Evolutionary conservation across 2,113 vertebrate genomes (phyloP).

Genomic region (Ahaetulla prasina): DNA sequence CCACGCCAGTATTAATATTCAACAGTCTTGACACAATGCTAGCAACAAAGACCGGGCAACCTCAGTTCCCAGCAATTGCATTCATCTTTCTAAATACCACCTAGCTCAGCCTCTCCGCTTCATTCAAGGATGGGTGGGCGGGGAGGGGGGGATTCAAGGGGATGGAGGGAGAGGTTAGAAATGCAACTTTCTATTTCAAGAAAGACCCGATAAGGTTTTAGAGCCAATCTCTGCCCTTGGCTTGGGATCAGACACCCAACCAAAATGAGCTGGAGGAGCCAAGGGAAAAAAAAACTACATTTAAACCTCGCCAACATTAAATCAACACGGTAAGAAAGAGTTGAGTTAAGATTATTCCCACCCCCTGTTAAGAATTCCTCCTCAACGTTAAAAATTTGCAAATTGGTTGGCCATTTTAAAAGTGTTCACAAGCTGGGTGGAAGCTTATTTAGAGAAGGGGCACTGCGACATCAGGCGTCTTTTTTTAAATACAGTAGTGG

Average conservation of each 20-base stretch:
- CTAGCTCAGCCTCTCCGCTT: conserved; percentile 45
- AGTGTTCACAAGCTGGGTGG: background rate
- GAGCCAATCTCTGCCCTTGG: background rate
- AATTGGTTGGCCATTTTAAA: background rate
- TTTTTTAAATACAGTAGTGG: background rate
- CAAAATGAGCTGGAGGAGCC: background rate
- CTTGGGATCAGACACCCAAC: background rate
- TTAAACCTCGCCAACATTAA: background rate
- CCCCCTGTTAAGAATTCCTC: background rate
- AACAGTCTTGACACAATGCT: conserved; percentile 64
- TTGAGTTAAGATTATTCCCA: background rate
- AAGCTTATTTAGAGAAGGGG: background rate
- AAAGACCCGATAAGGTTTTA: background rate
- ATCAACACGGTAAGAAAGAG: background rate
- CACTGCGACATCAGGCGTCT: background rate
- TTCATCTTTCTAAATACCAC: conserved; percentile 55
- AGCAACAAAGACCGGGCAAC: conserved; percentile 50
- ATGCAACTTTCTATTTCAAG: conserved; percentile 34
- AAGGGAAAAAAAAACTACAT: background rate
- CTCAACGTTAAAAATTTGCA: background rate
- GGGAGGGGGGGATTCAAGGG: background rate
- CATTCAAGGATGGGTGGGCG: conserved; percentile 33
- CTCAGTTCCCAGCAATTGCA: conserved; percentile 52
- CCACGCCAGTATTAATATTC: conserved; percentile 61
- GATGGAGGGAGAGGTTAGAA: conserved; percentile 45